A percentile compares a stretch with the other conserved stretches of the same genome.
Evolutionary conservation across 2,797 vertebrate genomes (phyloP).

Genomic region (Onychomys arenicola): DNA sequence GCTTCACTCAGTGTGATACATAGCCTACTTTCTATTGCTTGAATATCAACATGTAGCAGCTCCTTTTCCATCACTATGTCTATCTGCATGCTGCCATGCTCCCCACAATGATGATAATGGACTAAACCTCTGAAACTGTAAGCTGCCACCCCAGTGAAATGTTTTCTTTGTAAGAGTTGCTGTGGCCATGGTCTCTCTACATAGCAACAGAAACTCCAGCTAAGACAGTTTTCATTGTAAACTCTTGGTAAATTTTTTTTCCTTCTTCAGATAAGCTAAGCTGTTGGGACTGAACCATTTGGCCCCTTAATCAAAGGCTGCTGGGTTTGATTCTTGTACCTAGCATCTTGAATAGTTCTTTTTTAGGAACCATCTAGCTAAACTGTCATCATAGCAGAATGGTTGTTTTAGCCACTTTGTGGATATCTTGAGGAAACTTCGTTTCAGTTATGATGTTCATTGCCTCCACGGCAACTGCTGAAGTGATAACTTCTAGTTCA

Average conservation of each 20-base stretch:
- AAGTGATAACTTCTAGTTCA: not conserved
- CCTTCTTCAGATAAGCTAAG: not conserved
- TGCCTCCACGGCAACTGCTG: not conserved
- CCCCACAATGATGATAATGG: not conserved
- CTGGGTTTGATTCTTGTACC: not conserved
- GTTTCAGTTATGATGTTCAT: not conserved
- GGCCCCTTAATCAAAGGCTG: too few relatives aligned
- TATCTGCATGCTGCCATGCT: not conserved
- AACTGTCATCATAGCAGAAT: not conserved
- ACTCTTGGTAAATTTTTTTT: not conserved
- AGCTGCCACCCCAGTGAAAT: not conserved
- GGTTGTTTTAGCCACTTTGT: not conserved
- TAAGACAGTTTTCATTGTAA: not conserved
- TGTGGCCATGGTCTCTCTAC: not conserved
- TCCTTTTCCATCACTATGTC: too few relatives aligned
- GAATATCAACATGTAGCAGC: not conserved
- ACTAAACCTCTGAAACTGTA: not conserved
- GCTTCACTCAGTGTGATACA: not conserved
- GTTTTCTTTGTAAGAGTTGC: not conserved
- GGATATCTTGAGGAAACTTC: not conserved
- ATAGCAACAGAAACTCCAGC: not conserved
- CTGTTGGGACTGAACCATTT: not conserved
- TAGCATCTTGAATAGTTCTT: not conserved
- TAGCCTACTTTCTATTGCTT: not conserved
- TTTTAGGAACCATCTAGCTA: not conserved